A percentile compares a stretch with the other conserved stretches of the same genome.
These are phyloP conservation scores for Toxostoma redivivum DNA, from an alignment of 2,113 vertebrate species.

Conservation along the genomic window DNA sequence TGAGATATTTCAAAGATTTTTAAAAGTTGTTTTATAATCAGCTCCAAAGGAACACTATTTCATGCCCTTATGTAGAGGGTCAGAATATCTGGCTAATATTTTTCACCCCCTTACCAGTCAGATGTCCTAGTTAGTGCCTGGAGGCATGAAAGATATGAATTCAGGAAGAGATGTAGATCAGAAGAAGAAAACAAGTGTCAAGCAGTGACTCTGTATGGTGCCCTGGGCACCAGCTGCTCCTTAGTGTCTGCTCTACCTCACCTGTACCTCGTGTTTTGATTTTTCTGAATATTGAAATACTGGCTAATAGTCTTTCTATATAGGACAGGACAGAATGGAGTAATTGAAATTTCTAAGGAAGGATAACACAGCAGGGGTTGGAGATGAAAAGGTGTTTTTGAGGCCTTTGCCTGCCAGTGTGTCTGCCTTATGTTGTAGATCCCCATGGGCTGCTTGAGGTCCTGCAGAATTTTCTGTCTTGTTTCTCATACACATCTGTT, in stretches of 20 bases:
- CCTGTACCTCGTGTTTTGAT: background rate
- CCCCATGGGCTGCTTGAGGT: background rate
- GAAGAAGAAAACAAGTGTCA: background rate
- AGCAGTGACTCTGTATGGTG: background rate
- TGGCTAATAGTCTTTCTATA: background rate
- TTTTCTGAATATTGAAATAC: background rate
- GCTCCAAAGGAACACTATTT: background rate
- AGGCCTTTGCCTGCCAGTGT: background rate
- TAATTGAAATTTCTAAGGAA: background rate
- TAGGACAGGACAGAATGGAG: background rate
- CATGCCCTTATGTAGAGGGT: accelerated
- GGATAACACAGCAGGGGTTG: background rate
- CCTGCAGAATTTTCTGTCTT: background rate
- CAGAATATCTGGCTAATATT: background rate
- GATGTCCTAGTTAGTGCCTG: background rate
- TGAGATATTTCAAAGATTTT: background rate
- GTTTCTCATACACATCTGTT: background rate
- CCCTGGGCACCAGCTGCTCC: accelerated
- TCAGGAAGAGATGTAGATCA: background rate
- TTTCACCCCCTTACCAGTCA: background rate
- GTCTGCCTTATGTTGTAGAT: background rate
- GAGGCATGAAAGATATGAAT: background rate
- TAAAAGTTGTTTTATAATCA: background rate
- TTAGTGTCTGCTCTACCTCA: background rate
- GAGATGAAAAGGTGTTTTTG: background rate